These are phyloP conservation scores for Ophthalmolycus amberensis DNA, from an alignment of 2,113 vertebrate species.

Conservation along the genomic window DNA sequence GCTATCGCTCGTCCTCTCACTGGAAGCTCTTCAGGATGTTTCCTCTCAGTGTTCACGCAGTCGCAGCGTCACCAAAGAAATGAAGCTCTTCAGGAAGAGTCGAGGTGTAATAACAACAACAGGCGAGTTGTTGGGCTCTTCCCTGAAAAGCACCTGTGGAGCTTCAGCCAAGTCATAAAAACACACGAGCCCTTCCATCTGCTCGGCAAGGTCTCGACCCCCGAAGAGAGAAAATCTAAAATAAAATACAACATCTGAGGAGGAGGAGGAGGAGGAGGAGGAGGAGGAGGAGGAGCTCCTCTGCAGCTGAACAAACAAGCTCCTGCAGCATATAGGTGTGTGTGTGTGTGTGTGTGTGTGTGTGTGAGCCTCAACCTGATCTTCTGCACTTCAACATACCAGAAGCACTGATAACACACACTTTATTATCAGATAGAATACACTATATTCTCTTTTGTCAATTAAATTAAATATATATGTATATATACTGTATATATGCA, in stretches of 20 bases:
- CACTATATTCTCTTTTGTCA: too few relatives aligned
- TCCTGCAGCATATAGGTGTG: slow-evolving; percentile 18
- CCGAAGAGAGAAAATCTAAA: slow-evolving; percentile 40
- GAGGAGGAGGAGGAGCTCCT: slow-evolving; percentile 53
- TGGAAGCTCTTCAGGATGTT: slow-evolving; percentile 55
- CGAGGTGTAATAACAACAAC: slow-evolving; percentile 59
- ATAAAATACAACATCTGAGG: slow-evolving; percentile 65
- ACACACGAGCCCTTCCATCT: slow-evolving; percentile 74
- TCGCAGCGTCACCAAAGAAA: slow-evolving; percentile 25
- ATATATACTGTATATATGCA: too few relatives aligned
- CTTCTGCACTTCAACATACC: slow-evolving; percentile 39
- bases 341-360: slow-evolving; percentile 10
- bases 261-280: slow-evolving; percentile 72
- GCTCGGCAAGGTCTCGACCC: slow-evolving; percentile 52
- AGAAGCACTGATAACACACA: slow-evolving; percentile 32
- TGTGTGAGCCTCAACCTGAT: slow-evolving; percentile 48
- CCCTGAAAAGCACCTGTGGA: slow-evolving; percentile 69
- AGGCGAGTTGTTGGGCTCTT: slow-evolving; percentile 48
- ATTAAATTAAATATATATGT: too few relatives aligned
- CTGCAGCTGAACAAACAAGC: slow-evolving; percentile 77
- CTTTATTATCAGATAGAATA: neutral
- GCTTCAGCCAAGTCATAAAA: slow-evolving; percentile 72
- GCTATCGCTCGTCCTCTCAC: slow-evolving; percentile 53
- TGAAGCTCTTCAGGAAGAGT: slow-evolving; percentile 55
- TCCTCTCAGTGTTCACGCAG: slow-evolving; percentile 61